These are phyloP conservation scores for Batillaria attramentaria DNA, from an alignment of 1,140 invertebrate genomes.

Conservation along the genomic window DNA sequence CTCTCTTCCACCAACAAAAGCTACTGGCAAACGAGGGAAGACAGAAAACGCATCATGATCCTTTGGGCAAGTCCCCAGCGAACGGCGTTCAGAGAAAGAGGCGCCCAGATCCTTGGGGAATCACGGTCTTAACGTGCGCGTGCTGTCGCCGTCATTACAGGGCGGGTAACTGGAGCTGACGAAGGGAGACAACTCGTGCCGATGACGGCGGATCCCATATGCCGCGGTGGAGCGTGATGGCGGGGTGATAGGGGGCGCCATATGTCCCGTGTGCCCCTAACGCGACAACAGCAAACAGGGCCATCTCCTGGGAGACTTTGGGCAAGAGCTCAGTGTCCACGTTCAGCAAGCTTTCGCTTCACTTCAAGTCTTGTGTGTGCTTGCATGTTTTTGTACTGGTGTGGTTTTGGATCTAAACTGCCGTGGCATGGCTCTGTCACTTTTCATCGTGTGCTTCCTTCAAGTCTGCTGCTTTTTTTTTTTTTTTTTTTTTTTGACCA, in stretches of 20 bases:
- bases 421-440: too few species aligned
- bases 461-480: too few species aligned
- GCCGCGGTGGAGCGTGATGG: constrained; percentile 17
- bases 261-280: constrained; percentile 24
- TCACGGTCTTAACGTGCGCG: constrained; percentile 1
- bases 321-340: too few species aligned
- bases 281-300: constrained; percentile 26
- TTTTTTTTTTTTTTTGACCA: too few species aligned
- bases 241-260: constrained; percentile 33
- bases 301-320: not conserved
- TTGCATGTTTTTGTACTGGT: too few species aligned
- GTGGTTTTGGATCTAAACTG: too few species aligned
- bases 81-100: constrained; percentile 12
- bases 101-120: constrained; percentile 6
- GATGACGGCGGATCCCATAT: constrained; percentile 29
- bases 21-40: constrained; percentile 18
- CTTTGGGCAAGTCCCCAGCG: too few species aligned
- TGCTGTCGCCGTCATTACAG: constrained; percentile 29
- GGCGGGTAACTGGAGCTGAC: constrained; percentile 31
- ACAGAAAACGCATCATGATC: constrained; percentile 23
- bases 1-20: not conserved
- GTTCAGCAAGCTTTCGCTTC: too few species aligned
- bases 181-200: constrained; percentile 33
- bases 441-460: too few species aligned
- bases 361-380: too few species aligned